These are phyloP conservation scores for Diadophis punctatus DNA, from an alignment of 2,113 vertebrate genomes.

Conservation along the genomic window DNA sequence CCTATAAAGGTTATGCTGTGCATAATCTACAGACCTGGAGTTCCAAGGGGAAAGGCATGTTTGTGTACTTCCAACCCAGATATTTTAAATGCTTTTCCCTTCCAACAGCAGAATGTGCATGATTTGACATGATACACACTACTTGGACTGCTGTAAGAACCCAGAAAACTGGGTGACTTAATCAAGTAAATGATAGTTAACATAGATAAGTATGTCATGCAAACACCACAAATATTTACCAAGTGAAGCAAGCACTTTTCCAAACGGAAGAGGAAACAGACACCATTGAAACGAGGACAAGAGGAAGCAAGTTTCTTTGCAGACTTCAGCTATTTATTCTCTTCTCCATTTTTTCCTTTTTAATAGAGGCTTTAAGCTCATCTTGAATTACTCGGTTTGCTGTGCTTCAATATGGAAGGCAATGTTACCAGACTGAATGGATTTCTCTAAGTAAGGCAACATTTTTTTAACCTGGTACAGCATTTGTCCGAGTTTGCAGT, in stretches of 20 bases:
- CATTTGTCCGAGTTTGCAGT: background rate
- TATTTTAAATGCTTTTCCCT: background rate
- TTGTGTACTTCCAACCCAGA: background rate
- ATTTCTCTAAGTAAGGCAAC: background rate
- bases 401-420: background rate
- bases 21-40: background rate
- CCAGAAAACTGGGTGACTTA: background rate
- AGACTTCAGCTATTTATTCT: background rate
- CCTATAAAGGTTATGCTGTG: background rate
- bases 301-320: constrained; percentile 22
- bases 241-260: background rate
- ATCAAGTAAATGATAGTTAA: background rate
- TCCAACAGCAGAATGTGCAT: background rate
- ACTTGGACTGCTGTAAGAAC: background rate
- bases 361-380: background rate
- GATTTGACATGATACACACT: background rate
- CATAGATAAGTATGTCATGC: background rate
- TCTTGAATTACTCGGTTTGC: background rate
- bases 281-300: background rate
- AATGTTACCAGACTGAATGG: background rate
- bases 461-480: background rate
- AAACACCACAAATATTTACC: background rate
- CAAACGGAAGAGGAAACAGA: background rate
- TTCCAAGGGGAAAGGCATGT: background rate
- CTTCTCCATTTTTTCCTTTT: background rate